Conservation (phyloP, 1,140 invertebrate genomes). For the Drosophila seguyi region DNA sequence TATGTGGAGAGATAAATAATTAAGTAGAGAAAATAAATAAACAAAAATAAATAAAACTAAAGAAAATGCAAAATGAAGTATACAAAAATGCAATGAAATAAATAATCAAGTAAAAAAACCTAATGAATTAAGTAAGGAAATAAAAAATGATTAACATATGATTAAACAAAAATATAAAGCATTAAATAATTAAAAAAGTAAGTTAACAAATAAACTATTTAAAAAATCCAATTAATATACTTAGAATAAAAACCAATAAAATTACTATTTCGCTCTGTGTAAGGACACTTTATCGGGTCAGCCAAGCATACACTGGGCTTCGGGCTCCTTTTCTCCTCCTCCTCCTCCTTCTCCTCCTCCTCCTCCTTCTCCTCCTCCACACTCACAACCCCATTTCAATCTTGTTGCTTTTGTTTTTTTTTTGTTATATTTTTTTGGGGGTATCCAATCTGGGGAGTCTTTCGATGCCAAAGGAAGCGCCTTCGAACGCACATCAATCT, state of each 20-base stretch:
- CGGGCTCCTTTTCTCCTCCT: neutral
- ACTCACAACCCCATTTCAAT: slow-evolving; percentile 6
- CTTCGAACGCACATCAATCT: slow-evolving; percentile 72
- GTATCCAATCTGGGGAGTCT: slow-evolving; percentile 31
- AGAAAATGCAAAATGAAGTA: neutral
- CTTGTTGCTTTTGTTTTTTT: neutral
- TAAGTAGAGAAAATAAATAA: no score
- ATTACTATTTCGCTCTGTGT: neutral
- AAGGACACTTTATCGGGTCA: slow-evolving; percentile 62
- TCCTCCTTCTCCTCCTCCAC: no score
- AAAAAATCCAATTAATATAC: no score
- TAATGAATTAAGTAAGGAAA: no score
- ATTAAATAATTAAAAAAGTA: neutral
- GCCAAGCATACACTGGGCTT: slow-evolving; percentile 47
- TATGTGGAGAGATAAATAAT: neutral
- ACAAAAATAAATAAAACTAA: neutral
- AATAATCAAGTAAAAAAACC: no score
- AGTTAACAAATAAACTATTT: no score
- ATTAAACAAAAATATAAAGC: neutral
- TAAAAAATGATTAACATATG: no score
- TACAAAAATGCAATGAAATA: no score
- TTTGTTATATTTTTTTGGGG: neutral
- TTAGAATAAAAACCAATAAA: no score
- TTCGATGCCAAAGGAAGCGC: slow-evolving; percentile 14
- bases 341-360: no score